Evolutionary conservation across 1,140 invertebrate genomes (phyloP).

Genomic region (Riptortus pedestris): DNA sequence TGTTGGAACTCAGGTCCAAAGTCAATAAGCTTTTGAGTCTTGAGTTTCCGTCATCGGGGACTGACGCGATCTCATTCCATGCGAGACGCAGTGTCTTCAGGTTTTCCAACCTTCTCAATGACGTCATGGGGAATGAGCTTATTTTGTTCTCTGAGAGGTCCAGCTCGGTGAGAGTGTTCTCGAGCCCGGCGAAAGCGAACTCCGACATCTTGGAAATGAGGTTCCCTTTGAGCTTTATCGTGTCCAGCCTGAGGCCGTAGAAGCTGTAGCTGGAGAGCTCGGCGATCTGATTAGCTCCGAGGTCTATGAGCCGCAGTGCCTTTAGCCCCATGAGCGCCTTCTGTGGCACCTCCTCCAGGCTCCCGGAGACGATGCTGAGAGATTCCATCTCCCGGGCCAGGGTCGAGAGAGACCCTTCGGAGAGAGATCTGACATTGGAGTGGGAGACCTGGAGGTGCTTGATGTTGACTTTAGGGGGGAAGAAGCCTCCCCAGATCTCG

Average conservation of each 20-base stretch:
- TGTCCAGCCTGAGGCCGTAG: slow-evolving; percentile 67
- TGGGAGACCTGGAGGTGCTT: slow-evolving; percentile 73
- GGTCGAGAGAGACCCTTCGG: slow-evolving; percentile 59
- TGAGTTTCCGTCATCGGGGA: slow-evolving; percentile 60
- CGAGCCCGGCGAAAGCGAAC: slow-evolving; percentile 73
- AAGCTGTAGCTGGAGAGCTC: slow-evolving; percentile 77
- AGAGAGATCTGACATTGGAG: slow-evolving; percentile 60
- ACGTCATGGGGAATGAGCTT: slow-evolving; percentile 64
- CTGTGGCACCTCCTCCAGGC: slow-evolving; percentile 67
- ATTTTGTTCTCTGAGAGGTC: slow-evolving; percentile 79
- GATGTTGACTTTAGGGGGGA: slow-evolving; percentile 59
- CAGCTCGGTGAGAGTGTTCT: slow-evolving; percentile 65
- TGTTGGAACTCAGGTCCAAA: slow-evolving; percentile 78
- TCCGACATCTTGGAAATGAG: slow-evolving; percentile 65
- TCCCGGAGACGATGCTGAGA: slow-evolving; percentile 67
- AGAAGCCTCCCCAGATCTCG: slow-evolving; percentile 55
- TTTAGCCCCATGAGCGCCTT: slow-evolving; percentile 62
- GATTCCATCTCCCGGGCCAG: slow-evolving; percentile 66
- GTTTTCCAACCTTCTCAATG: slow-evolving; percentile 61
- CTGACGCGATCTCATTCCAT: slow-evolving; percentile 66
- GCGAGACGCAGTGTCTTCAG: slow-evolving; percentile 61
- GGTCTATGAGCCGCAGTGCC: slow-evolving; percentile 61
- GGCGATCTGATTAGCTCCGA: slow-evolving; percentile 75
- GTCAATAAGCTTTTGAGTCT: slow-evolving; percentile 57
- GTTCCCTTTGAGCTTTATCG: slow-evolving; percentile 76